Percentiles rank a stretch among this genome's conserved stretches.
These are phyloP conservation scores for Mus caroli DNA, from an alignment of 2,797 vertebrate genomes.

Conservation along the genomic window DNA sequence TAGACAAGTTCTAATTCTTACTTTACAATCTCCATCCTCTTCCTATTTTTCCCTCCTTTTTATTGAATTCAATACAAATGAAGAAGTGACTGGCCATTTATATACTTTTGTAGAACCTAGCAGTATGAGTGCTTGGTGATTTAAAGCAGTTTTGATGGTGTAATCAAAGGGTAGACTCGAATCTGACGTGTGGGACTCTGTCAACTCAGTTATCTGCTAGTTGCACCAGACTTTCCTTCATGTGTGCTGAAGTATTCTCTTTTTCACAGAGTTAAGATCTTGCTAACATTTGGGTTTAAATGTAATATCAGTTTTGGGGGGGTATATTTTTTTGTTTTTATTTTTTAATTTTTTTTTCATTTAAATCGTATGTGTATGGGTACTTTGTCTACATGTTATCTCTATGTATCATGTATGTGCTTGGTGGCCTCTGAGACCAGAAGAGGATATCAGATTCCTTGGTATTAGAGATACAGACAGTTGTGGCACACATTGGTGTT, in stretches of 20 bases:
- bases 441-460: not conserved
- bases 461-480: not conserved
- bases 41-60: not conserved
- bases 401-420: not conserved
- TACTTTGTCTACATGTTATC: not conserved
- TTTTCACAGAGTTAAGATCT: not conserved
- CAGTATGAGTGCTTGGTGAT: not conserved
- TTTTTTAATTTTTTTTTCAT: not conserved
- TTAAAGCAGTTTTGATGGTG: constrained; percentile 23
- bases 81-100: not conserved
- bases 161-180: not conserved
- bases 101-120: not conserved
- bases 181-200: not conserved
- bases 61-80: not conserved
- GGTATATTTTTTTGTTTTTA: not conserved
- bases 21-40: not conserved
- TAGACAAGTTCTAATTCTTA: not conserved
- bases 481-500: not conserved
- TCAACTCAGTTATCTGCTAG: not conserved
- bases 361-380: not conserved
- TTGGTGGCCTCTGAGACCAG: not conserved
- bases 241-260: not conserved
- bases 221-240: not conserved
- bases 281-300: not conserved
- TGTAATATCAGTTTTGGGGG: not conserved